These are phyloP conservation scores for Anthonomus grandis DNA, from an alignment of 1,140 invertebrate genomes.

Conservation along the genomic window DNA sequence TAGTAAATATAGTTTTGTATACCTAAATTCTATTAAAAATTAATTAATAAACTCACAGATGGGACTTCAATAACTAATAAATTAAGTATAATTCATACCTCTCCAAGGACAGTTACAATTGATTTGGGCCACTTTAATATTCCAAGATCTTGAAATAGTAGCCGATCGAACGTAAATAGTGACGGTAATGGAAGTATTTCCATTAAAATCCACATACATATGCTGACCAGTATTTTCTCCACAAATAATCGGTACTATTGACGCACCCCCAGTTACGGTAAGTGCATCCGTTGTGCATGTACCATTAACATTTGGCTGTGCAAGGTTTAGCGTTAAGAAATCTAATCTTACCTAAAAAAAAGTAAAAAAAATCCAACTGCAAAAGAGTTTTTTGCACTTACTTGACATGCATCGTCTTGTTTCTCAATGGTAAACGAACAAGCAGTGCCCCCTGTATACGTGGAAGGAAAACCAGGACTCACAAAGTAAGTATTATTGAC, in stretches of 20 bases:
- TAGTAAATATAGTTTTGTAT: too few relatives aligned
- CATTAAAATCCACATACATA: conserved; percentile 75
- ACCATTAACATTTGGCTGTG: conserved; percentile 70
- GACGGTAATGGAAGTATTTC: conserved; percentile 62
- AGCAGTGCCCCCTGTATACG: conserved; percentile 60
- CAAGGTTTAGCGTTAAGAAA: conserved; percentile 69
- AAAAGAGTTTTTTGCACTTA: too few relatives aligned
- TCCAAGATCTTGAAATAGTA: conserved; percentile 64
- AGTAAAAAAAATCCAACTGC: too few relatives aligned
- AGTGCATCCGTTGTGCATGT: conserved; percentile 68
- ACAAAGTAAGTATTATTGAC: conserved; percentile 82
- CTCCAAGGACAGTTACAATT: conserved; percentile 63
- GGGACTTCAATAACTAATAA: background rate
- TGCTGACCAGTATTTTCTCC: conserved; percentile 80
- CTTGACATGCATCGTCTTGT: conserved; percentile 71
- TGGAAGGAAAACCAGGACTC: conserved; percentile 67
- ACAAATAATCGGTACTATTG: conserved; percentile 69
- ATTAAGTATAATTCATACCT: conserved; percentile 50
- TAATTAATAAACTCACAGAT: too few relatives aligned
- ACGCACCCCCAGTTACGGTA: conserved; percentile 63
- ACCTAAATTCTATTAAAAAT: too few relatives aligned
- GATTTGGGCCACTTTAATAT: conserved; percentile 71
- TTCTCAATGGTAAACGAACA: conserved; percentile 69
- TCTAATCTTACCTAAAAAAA: conserved; percentile 74
- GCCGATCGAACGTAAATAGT: conserved; percentile 62